Evolutionary conservation across 2,113 vertebrate species (phyloP).

Genomic region (Pollimyrus isidori): DNA sequence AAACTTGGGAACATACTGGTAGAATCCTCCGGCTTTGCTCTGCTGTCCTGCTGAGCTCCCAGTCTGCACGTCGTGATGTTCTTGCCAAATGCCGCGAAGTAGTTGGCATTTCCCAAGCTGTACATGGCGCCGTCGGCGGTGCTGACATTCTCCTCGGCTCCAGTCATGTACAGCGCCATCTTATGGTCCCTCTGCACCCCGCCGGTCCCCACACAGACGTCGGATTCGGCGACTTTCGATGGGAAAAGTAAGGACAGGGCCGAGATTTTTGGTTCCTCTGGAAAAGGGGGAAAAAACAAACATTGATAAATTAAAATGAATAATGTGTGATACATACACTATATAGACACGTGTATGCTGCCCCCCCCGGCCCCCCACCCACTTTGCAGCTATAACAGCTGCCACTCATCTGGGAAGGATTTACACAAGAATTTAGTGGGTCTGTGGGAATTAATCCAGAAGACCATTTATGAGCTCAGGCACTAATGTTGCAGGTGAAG

Average conservation of each 20-base stretch:
- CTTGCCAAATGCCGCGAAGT: neutral
- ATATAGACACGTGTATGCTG: neutral
- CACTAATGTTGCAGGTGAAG: neutral
- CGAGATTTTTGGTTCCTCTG: neutral
- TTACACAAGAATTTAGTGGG: neutral
- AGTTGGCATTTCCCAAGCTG: neutral
- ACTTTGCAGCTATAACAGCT: neutral
- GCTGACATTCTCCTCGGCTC: accelerated
- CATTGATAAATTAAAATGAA: neutral
- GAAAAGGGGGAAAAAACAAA: neutral
- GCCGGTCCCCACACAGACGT: neutral
- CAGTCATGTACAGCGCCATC: neutral
- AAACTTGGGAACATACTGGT: neutral
- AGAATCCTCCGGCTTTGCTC: neutral
- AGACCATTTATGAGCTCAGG: neutral
- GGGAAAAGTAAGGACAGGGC: neutral
- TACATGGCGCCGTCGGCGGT: neutral
- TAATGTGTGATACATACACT: neutral
- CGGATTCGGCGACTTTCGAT: accelerated
- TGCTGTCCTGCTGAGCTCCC: neutral
- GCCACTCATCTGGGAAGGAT: neutral
- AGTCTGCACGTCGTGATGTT: neutral
- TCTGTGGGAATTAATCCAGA: neutral
- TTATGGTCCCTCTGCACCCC: neutral
- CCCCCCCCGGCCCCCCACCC: too few species aligned